Evolutionary conservation across 2,113 vertebrate species (phyloP), one percentile per base, ranked within the genome.

Genomic region (Oreochromis tanganicae): DNA sequence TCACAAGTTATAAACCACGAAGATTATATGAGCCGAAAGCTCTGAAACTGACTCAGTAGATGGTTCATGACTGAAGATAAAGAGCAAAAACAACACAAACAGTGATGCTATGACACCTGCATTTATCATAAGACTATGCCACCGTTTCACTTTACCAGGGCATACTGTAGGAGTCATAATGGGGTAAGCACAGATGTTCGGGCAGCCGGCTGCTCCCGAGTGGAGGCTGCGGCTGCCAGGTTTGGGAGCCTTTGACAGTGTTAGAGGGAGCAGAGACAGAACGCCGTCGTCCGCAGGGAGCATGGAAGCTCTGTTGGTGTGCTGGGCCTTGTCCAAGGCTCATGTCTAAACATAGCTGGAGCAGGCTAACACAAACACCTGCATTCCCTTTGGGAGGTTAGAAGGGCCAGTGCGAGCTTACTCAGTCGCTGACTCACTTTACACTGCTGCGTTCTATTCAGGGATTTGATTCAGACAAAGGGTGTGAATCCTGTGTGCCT

Each of bases 281-380:
- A 89, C 73, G 63, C 54, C 29, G 17, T 68, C 46, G 5, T 91
- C 92, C 61, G 8, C 81, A 9, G 93, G 91, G 91, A 94, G 82
- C 87, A 34, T n/a, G 41, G 80, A 29, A 84, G 86, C 86, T 90
- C 82, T 91, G 90, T 36, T 88, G 88, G 75, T 80, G 83, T 87
- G 90, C 73, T 96, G 93, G 93, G 87, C 87, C 86, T 83, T 83
- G 85, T 93, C 93, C 94, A 95, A 93, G 86, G 88, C 80, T 91
- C 83, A 56, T 90, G 89, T 94, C 92, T 92, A 93, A 96, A 95
- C 93, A 94, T 89, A 94, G 91, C 85, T 86, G 88, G 92, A 92
- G 81, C 57, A 52, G 55, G 85, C 82, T 92, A 92, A 94, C 89
- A 92, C 90, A 94, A 91, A 95, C 92, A 92, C 91, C 94, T 95